These are phyloP conservation scores for Drosophila lowei DNA, from an alignment of 1,140 invertebrate genomes.

Conservation along the genomic window DNA sequence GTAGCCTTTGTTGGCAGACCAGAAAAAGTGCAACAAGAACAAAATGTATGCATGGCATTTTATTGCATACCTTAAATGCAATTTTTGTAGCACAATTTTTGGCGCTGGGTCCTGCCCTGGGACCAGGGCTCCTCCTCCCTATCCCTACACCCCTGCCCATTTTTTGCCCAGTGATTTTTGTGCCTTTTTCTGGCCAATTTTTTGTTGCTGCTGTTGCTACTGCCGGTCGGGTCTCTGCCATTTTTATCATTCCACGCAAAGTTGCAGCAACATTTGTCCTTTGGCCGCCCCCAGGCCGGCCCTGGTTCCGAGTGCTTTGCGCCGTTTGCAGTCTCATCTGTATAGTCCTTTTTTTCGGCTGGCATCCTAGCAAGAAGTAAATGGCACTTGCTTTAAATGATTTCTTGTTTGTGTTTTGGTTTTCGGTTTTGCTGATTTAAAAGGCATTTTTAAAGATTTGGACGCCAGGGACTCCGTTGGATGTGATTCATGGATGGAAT, in stretches of 20 bases:
- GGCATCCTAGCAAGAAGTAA: slow-evolving; percentile 16
- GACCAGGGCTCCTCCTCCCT: neutral
- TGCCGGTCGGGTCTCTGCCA: slow-evolving; percentile 43
- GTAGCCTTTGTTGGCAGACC: slow-evolving; percentile 39
- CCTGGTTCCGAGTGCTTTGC: slow-evolving; percentile 24
- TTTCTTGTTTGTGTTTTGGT: slow-evolving; percentile 42
- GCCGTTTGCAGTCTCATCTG: slow-evolving; percentile 42
- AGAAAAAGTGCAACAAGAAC: slow-evolving; percentile 33
- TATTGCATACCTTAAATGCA: slow-evolving; percentile 76
- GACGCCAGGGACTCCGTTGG: neutral
- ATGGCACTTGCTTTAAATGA: slow-evolving; percentile 54
- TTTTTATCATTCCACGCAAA: slow-evolving; percentile 63
- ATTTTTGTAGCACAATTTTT: slow-evolving; percentile 64
- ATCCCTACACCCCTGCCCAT: neutral
- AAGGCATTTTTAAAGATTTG: slow-evolving; percentile 2
- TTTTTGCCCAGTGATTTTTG: slow-evolving; percentile 38
- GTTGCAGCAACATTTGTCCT: slow-evolving; percentile 50
- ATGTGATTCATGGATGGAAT: too few relatives aligned
- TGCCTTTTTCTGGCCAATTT: slow-evolving; percentile 42
- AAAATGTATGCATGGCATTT: slow-evolving; percentile 70
- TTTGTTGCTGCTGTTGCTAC: slow-evolving; percentile 13
- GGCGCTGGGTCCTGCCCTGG: slow-evolving; percentile 26
- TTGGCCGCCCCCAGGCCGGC: slow-evolving; percentile 16
- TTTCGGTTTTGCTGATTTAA: neutral
- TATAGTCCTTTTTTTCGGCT: slow-evolving; percentile 10